These are phyloP conservation scores for Caenorhabditis brenneri DNA, from an alignment of 1,140 invertebrate genomes.

Conservation along the genomic window DNA sequence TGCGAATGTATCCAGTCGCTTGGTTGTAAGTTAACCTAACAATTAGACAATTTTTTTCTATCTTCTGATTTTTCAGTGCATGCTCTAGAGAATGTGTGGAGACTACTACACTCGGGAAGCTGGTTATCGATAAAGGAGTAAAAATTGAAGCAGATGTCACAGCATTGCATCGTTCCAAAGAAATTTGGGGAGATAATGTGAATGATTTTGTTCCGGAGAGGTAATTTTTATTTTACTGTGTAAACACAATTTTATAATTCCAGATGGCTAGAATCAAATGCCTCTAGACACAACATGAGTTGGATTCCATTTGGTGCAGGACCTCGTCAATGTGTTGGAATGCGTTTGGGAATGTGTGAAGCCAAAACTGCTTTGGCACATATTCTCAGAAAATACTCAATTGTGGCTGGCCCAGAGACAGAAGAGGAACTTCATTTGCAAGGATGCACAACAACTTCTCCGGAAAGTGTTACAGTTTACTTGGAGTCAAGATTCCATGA, in stretches of 20 bases:
- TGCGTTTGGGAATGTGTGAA: slow-evolving; percentile 72
- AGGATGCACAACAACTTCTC: slow-evolving; percentile 20
- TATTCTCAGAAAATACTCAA: slow-evolving; percentile 65
- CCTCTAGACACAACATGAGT: slow-evolving; percentile 58
- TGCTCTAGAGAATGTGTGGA: slow-evolving; percentile 64
- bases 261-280: slow-evolving; percentile 20
- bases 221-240: not conserved
- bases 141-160: slow-evolving; percentile 70
- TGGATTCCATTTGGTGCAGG: slow-evolving; percentile 73
- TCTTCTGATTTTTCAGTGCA: slow-evolving; percentile 56
- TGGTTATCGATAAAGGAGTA: slow-evolving; percentile 70
- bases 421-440: slow-evolving; percentile 24
- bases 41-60: slow-evolving; percentile 52
- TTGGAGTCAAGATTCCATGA: not conserved
- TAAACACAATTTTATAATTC: not conserved
- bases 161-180: slow-evolving; percentile 68
- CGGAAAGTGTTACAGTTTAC: slow-evolving; percentile 38
- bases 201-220: slow-evolving; percentile 46
- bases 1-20: slow-evolving; percentile 71
- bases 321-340: slow-evolving; percentile 73
- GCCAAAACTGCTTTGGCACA: slow-evolving; percentile 70
- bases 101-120: slow-evolving; percentile 61
- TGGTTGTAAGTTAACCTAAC: slow-evolving; percentile 54
- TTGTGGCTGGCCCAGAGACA: slow-evolving; percentile 60
- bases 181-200: slow-evolving; percentile 65